Evolutionary conservation across 2,113 vertebrate species (phyloP).

Genomic region (Eleginops maclovinus): DNA sequence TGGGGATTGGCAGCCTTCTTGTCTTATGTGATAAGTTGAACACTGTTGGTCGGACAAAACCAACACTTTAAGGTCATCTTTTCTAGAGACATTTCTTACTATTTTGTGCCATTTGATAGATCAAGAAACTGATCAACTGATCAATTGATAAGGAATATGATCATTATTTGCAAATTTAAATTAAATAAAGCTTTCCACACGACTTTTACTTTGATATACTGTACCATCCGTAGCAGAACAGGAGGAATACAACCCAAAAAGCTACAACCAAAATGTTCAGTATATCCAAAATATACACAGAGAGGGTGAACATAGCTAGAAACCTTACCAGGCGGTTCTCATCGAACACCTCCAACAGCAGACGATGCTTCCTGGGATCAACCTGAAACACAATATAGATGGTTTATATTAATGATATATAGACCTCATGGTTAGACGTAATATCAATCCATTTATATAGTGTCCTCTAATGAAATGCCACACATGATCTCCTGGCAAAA

Average conservation of each 20-base stretch:
- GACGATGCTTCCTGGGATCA: slow-evolving; percentile 90
- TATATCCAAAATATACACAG: neutral
- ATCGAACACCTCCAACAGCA: slow-evolving; percentile 97
- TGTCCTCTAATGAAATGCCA: neutral
- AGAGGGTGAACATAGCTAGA: neutral
- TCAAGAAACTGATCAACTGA: neutral
- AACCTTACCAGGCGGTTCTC: slow-evolving; percentile 96
- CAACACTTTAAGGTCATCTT: neutral
- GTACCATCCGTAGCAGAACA: neutral
- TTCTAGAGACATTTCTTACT: neutral
- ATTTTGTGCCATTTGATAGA: neutral
- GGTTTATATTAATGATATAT: neutral
- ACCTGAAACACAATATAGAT: slow-evolving; percentile 84
- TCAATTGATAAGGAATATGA: neutral
- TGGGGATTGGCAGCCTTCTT: neutral
- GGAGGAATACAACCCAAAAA: neutral
- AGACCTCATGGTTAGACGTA: neutral
- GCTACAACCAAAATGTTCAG: neutral
- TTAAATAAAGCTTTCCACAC: neutral
- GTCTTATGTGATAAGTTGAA: neutral
- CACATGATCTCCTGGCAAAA: neutral
- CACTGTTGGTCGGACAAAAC: neutral
- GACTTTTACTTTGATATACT: neutral
- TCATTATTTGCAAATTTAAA: neutral
- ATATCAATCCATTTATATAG: neutral